Conservation (phyloP, 1,140 invertebrate genomes). For the Cydia amplana region DNA sequence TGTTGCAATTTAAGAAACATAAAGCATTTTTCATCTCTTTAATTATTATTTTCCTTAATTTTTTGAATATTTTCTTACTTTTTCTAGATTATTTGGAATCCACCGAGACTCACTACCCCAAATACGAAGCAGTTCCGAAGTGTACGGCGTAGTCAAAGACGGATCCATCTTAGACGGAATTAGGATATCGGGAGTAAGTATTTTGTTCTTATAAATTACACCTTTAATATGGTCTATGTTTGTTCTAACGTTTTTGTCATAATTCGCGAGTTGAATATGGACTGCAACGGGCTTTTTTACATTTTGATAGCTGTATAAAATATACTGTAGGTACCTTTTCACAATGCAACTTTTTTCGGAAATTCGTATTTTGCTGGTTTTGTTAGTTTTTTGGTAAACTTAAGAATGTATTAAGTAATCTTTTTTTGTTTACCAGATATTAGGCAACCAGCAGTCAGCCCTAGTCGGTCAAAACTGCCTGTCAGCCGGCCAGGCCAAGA, state of each 20-base stretch:
- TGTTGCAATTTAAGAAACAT: too few relatives aligned
- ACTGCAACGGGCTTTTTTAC: too few relatives aligned
- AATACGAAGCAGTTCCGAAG: conserved; percentile 92
- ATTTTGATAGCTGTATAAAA: too few relatives aligned
- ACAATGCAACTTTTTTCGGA: too few relatives aligned
- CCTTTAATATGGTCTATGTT: too few relatives aligned
- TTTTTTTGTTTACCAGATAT: conserved; percentile 81
- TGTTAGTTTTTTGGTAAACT: too few relatives aligned
- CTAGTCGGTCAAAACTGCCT: conserved; percentile 97
- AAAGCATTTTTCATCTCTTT: not conserved
- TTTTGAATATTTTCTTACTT: not conserved
- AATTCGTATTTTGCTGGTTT: too few relatives aligned
- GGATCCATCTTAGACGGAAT: conserved; percentile 87
- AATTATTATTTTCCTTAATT: not conserved
- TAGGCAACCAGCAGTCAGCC: conserved; percentile 97
- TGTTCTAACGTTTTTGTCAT: too few relatives aligned
- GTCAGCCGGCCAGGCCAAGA: conserved; percentile 94
- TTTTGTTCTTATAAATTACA: too few relatives aligned
- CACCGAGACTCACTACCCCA: conserved; percentile 89
- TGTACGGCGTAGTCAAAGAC: conserved; percentile 88
- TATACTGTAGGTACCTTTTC: too few relatives aligned
- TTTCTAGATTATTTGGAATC: conserved; percentile 87
- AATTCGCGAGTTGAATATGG: too few relatives aligned
- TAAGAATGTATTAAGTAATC: too few relatives aligned
- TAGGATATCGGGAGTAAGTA: conserved; percentile 91